Evolutionary conservation across 1,140 invertebrate genomes (phyloP).

Genomic region (Halesus radiatus): DNA sequence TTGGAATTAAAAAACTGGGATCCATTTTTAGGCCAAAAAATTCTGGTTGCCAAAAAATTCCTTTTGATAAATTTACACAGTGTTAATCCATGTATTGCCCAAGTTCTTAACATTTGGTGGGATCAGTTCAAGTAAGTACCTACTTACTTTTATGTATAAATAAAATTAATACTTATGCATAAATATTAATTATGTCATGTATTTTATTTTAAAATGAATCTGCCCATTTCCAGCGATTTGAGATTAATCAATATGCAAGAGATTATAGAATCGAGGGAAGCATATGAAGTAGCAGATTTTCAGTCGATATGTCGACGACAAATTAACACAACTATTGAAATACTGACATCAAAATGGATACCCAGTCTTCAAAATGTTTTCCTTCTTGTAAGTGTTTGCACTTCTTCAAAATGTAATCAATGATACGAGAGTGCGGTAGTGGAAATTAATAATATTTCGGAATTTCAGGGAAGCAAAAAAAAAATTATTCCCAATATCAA

Average conservation of each 20-base stretch:
- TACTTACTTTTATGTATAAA: background rate
- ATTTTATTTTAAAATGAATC: no score
- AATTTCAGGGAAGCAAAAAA: conserved; percentile 78
- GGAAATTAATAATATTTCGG: conserved; percentile 1
- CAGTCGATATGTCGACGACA: conserved; percentile 71
- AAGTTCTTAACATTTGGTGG: conserved; percentile 87
- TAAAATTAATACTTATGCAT: background rate
- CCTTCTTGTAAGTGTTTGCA: conserved; percentile 13
- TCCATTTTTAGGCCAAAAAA: conserved; percentile 73
- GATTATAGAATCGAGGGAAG: conserved; percentile 68
- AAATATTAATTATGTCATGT: no score
- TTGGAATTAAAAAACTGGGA: conserved; percentile 77
- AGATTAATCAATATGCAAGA: conserved; percentile 69
- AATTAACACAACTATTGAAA: conserved; percentile 71
- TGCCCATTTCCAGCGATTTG: conserved; percentile 62
- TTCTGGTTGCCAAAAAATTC: conserved; percentile 61
- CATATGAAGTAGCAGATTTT: conserved; percentile 77
- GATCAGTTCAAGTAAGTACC: conserved; percentile 78
- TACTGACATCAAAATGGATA: conserved; percentile 75
- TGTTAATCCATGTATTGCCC: conserved; percentile 86
- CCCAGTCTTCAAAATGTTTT: conserved; percentile 60
- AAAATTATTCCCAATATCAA: conserved; percentile 80
- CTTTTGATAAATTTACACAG: conserved; percentile 77
- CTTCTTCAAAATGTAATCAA: background rate
- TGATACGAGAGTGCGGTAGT: background rate